These are phyloP conservation scores for Serilophus lunatus DNA, from an alignment of 2,113 vertebrate species.

Conservation along the genomic window DNA sequence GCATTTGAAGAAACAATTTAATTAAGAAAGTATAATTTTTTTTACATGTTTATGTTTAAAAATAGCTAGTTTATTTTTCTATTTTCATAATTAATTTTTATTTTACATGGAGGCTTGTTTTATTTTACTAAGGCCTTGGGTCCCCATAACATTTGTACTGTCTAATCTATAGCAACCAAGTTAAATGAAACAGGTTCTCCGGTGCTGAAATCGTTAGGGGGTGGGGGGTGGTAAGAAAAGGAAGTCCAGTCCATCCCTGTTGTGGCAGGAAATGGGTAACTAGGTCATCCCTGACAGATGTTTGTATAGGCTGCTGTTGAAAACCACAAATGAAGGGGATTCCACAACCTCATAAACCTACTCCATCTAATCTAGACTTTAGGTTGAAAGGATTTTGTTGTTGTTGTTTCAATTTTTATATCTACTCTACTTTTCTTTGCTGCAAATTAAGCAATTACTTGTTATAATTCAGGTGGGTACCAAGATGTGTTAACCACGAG, in stretches of 20 bases:
- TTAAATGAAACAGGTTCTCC: not conserved
- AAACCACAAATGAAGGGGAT: conserved; percentile 40
- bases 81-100: not conserved
- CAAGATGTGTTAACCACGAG: not conserved
- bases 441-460: not conserved
- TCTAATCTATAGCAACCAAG: not conserved
- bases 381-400: not conserved
- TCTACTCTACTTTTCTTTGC: not conserved
- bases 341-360: conserved; percentile 28
- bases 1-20: not conserved
- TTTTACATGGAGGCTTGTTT: not conserved
- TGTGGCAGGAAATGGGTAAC: conserved; percentile 50
- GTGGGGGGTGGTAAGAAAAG: not conserved
- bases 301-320: conserved; percentile 45
- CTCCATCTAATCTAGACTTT: conserved; percentile 22
- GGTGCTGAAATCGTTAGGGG: not conserved
- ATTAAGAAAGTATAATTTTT: not conserved
- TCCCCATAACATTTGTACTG: not conserved
- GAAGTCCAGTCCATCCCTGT: not conserved
- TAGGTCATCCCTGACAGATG: conserved; percentile 49
- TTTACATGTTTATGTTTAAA: not conserved
- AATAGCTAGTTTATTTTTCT: not conserved
- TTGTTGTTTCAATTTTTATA: not conserved
- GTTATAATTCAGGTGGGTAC: not conserved
- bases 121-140: not conserved